Evolutionary conservation across 2,797 vertebrate species (phyloP).

Genomic region (Hydrocynus forskahlii): DNA sequence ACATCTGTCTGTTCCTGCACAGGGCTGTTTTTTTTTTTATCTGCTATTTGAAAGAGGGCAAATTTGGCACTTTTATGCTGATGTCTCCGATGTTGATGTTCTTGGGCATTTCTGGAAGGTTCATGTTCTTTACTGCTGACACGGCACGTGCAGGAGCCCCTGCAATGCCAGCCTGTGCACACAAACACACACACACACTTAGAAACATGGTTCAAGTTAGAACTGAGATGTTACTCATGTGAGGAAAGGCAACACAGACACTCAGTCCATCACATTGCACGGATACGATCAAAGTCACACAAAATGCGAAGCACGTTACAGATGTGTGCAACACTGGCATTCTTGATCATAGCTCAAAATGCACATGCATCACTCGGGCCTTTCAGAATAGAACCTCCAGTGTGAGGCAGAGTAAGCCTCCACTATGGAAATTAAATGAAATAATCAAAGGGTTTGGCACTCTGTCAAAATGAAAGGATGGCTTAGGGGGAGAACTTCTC

Average conservation of each 20-base stretch:
- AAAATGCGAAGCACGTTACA: conserved; percentile 80
- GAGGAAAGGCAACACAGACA: conserved; percentile 52
- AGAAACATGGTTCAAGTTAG: conserved; percentile 57
- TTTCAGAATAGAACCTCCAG: conserved; percentile 70
- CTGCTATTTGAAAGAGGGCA: conserved; percentile 98
- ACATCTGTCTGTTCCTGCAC: conserved; percentile 82
- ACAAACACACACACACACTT: conserved; percentile 66
- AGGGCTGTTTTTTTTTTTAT: conserved; percentile 62
- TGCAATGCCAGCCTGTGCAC: conserved; percentile 94
- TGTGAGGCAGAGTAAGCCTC: not conserved
- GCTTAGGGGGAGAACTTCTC: not conserved
- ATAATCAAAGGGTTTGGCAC: not conserved
- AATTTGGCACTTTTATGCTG: conserved; percentile 99
- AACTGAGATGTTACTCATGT: not conserved
- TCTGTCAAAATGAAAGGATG: not conserved
- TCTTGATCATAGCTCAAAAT: conserved; percentile 56
- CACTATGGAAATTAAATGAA: conserved; percentile 9
- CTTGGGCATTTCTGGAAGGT: conserved; percentile 99
- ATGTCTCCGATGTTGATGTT: conserved; percentile 99
- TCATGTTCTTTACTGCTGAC: conserved; percentile 99
- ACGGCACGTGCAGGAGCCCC: conserved; percentile 97
- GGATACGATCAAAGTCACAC: conserved; percentile 67
- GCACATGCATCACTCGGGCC: conserved; percentile 77
- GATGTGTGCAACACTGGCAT: conserved; percentile 75
- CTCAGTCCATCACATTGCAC: conserved; percentile 34